phyloP scores from a whole-genome alignment of 2,797 vertebrate genomes.

The Melanotaenia trifasciata region DNA sequence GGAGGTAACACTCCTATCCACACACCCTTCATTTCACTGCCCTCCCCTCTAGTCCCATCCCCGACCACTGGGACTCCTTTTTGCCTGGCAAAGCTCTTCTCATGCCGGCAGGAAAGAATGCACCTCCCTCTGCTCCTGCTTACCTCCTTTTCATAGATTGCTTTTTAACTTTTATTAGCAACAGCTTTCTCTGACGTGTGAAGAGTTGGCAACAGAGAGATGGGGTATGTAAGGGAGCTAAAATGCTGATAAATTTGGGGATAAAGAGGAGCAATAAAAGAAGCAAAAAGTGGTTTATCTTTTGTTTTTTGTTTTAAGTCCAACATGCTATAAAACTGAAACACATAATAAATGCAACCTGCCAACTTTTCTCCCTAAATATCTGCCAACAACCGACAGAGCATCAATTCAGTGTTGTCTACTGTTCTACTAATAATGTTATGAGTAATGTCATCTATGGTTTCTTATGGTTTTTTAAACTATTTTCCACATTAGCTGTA shows the following conservation, averaged over 20 bases:
- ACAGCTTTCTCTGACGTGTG: slow-evolving; percentile 75
- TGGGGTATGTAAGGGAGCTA: slow-evolving; percentile 27
- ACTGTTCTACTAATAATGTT: not conserved
- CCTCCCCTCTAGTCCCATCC: slow-evolving; percentile 8
- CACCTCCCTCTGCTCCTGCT: slow-evolving; percentile 69
- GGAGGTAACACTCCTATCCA: slow-evolving; percentile 69
- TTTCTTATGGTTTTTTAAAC: not conserved
- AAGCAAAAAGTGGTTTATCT: slow-evolving; percentile 26
- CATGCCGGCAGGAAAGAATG: slow-evolving; percentile 75
- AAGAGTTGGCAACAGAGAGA: slow-evolving; percentile 53
- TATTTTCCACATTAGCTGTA: not conserved
- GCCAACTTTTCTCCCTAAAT: not conserved
- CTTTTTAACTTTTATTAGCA: slow-evolving; percentile 83
- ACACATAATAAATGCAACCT: not conserved
- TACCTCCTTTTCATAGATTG: slow-evolving; percentile 77
- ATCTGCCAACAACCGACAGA: not conserved
- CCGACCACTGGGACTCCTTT: slow-evolving; percentile 60
- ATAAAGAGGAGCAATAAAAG: not conserved
- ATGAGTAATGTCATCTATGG: not conserved
- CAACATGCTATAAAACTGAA: not conserved
- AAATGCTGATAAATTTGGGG: slow-evolving; percentile 24
- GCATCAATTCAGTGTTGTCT: not conserved
- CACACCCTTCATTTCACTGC: slow-evolving; percentile 33
- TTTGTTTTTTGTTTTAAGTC: slow-evolving; percentile 25
- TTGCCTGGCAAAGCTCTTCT: slow-evolving; percentile 59